Evolutionary conservation across 2,888 invertebrate species (phyloP), one percentile per base, ranked within the genome.

Genomic region (Strigamia crassipes): DNA sequence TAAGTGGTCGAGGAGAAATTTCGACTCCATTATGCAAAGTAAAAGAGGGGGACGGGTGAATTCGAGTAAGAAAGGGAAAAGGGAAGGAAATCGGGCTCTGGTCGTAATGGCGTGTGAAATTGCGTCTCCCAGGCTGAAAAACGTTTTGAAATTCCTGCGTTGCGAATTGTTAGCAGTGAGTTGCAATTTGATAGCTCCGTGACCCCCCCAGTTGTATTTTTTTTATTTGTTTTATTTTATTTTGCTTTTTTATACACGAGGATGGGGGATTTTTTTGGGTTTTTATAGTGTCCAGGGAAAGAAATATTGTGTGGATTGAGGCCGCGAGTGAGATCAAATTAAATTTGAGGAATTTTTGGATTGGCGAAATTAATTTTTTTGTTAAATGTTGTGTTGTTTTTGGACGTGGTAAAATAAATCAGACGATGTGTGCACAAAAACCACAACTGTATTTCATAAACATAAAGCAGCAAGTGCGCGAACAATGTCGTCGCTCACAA

Each of bases 1-100:
- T 34, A 66, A 23, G 66, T 66, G 66, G 66, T 66, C 66, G 66
- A 31, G 51, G 66, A 66, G 66, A 66, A 66, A 66, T 66, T 66
- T 66, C 66, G 66, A 66, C 66, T 66, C 66, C 66, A 66, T 66
- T 66, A 66, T 66, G 66, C 66, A 66, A 66, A 66, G 66, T 66
- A 51, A 51, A 51, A n/a, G 27, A 15, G 9, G 66, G 31, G 66
- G 23, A 12, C 8, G 4, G 27, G 61, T 9, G 6, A 12, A 27
- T 13, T 10, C 3, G n/a, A 51, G 51, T 51, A 51, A 51, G n/a
- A 23, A 15, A 66, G 31, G 31, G 13, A 15, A 66, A 66, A 66
- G 27, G 66, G 27, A 31, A 66, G 66, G 66, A 66, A 66, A 66
- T 66, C 66, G 66, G 51, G 66, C 66, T 31, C 66, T 66, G 66